Evolutionary conservation across 2,888 invertebrate species (phyloP), one percentile per base, ranked within the genome.

Genomic region (Hoplodrina ambigua): DNA sequence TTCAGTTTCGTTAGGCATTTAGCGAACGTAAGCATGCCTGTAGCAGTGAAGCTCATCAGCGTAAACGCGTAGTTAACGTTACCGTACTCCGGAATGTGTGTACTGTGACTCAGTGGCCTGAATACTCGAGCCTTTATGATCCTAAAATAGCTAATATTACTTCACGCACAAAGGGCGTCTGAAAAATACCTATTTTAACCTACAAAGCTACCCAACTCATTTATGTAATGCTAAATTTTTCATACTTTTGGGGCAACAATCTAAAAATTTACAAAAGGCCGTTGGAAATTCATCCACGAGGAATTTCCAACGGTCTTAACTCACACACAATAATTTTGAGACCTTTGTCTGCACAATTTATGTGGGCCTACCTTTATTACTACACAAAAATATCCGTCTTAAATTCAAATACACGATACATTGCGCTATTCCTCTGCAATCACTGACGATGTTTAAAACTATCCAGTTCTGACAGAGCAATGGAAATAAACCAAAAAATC

Each of bases 301-400:
- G 52, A n/a, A n/a, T n/a, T n/a, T n/a, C n/a, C n/a, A n/a, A n/a
- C n/a, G n/a, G 58, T n/a, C 58, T 61, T 62, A 72, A 61, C 68
- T 49, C 30, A 19, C 50, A 63, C 59, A 52, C 19, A 65, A 62
- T 44, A 73, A 67, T 74, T 66, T 69, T 66, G 8, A 73, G 33
- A 25, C 57, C 53, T 66, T 72, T 73, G 67, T 80, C 44, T 66
- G 46, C 44, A 41, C 55, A 67, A 71, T 71, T 77, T 69, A 69
- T 80, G 50, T 62, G n/a, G 41, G n/a, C 54, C 59, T 62, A 20
- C 49, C 52, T 46, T 52, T 49, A 74, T 54, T 8, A 52, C 2
- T 2, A 46, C 13, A 50, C 10, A 8, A 62, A 59, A 44, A 15
- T 6, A 37, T 15, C 5, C 64, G 37, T 6, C 1, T 5, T 0